Evolutionary conservation across 2,113 vertebrate species (phyloP), one percentile per base, ranked within the genome.

Genomic region (Microcebus jonahi): DNA sequence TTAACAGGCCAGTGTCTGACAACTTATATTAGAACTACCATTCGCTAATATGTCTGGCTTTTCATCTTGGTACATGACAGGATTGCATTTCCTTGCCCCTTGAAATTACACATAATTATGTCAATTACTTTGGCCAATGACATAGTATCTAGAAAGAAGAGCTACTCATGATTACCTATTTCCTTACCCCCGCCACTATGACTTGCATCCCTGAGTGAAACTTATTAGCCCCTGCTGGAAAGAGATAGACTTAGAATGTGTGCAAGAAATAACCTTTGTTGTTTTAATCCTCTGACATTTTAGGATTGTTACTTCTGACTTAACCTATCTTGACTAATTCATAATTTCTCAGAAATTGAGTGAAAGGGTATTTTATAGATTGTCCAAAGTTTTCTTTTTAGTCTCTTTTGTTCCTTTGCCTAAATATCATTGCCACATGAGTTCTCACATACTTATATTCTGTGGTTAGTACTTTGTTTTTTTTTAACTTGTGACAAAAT

Each of bases 261-360:
- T 31, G 50, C 31, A 55, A 14, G 73, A 75, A 55, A 27, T 36
- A 80, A 80, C 55, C 59, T 65, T 18, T 20, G 20, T 36, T 50
- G 17, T 63, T 77, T 57, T 55, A 55, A 50, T 61, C 50, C 67
- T 34, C 48, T 71, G 13, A 76, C 45, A 70, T 23, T 63, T 76
- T 67, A 42, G 57, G 31, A 65, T 63, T 75, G 4, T 36, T 79
- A 23, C 25, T n/a, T 81, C 48, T 75, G 50, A 63, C 23, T 81
- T 90, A 42, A 23, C 31, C 48, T 76, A 55, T 31, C 7, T 53
- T 73, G 53, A 67, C 67, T 90, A 68, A 27, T 75, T 48, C 36
- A 55, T 63, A 61, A 59, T 61, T 92, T 92, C 67, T 94, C 39
- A 85, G 75, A 75, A 84, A 84, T 68, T 79, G 59, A 83, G 29